Base-by-base conservation (phyloP, 2,888 invertebrate species). In the Polietes domitor region DNA sequence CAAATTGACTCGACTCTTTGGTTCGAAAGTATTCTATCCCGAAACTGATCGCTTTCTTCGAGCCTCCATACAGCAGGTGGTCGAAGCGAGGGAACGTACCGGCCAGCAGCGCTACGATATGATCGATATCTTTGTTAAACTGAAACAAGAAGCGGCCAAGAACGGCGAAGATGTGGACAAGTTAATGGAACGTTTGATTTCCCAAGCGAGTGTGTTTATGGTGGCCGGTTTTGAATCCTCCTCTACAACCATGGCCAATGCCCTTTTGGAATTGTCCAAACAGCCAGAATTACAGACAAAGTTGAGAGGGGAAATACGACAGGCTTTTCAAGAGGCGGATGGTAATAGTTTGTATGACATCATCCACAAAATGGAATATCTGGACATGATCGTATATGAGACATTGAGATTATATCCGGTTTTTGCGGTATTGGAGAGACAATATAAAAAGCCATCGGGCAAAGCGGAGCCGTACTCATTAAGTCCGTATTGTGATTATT, bases 101-200 rank as follows among this genome's bases (percentile, higher is more conserved):
- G 92, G 92, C 12, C 80, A 87, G 5, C 91, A 85, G 1, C 88
- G 93, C 43, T 90, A 92, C 32, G 93, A 94, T 86, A 90, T 94
- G 0, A 91, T 94, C 24, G 93, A 94, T 84, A 88, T 93, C 9
- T 87, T 94, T 12, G 89, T 93, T 28, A 92, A 93, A 24, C 87
- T 93, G 17, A 92, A 90, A 73, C 87, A 89, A 17, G 72, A 83
- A 24, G 82, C 85, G 3, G 78, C 81, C 68, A 12, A 12, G 91
- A 77, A 86, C 5, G 90, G 91, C 74, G 93, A 93, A 65, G 89
- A 65, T 19, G 21, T 65, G 2, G 19, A 65, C 0, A 37, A 43
- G 37, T 68, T 43, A 1, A 41, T 37, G 68, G 24, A 68, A 19
- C 21, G 32, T 1, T 21, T 68, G 17, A 88, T 90, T 2, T 91